Evolutionary conservation across 1,140 invertebrate species (phyloP), one percentile per base, ranked within the genome.

Genomic region (Conopomorpha cramerella): DNA sequence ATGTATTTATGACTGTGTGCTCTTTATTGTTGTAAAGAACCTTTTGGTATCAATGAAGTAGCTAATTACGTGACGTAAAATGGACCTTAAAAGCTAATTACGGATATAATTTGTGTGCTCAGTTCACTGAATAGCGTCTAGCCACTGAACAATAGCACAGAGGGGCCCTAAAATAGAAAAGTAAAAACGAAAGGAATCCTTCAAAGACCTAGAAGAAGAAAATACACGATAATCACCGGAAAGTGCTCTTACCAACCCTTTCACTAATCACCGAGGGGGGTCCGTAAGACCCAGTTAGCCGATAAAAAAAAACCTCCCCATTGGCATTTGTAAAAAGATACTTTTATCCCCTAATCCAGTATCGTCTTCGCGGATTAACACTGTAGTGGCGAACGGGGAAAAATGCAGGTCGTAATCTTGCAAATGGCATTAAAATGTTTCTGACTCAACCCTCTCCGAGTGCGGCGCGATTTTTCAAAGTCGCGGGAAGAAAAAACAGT

Each of bases 391-490:
- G 51, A 38, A 44, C n/a, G n/a, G 10, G 57, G 61, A 76, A 76
- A 72, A 76, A 76, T 71, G 66, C 71, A 76, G 70, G 66, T 60
- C 55, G 60, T 63, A 76, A 76, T 76, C 68, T 76, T 71, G 59
- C 60, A 76, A 76, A 73, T 76, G 64, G 71, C 59, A 76, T 76
- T 76, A 73, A 73, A 73, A 76, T 72, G 71, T 72, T 71, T 68
- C 33, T 55, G 59, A 47, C 49, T 63, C 57, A 68, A 71, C 66
- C 66, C 71, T 72, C 60, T 70, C 62, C 54, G 51, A 50, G 51
- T 47, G 48, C 45, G 42, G 42, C 39, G 57, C 67, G 64, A 74
- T 74, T 74, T 74, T 60, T 76, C 67, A 72, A 71, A 71, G 56
- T 62, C 67, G 46, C 19, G 42, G 31, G 54, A 34, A 18, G 33